Conservation (phyloP, 2,797 vertebrate species). For the Sebastes steindachneri region DNA sequence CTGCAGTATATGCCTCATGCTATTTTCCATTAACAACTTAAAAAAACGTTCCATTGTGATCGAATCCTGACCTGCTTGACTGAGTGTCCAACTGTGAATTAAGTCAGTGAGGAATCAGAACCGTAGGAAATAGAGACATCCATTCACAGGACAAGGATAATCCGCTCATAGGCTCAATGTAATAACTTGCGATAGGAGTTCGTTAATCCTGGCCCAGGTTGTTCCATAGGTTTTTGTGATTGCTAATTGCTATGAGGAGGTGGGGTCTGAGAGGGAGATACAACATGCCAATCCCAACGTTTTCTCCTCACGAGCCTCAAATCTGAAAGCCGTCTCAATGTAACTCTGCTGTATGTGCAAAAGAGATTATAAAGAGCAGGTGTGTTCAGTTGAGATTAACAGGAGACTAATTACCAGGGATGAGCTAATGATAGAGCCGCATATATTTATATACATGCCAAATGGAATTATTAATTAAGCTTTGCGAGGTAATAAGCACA, state of each 20-base stretch:
- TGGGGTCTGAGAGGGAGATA: slow-evolving; percentile 38
- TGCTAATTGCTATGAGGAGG: slow-evolving; percentile 75
- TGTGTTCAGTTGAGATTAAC: slow-evolving; percentile 65
- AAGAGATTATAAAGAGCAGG: slow-evolving; percentile 61
- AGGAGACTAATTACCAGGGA: slow-evolving; percentile 65
- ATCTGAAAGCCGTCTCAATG: slow-evolving; percentile 18
- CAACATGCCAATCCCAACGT: slow-evolving; percentile 47
- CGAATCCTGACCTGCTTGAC: slow-evolving; percentile 20
- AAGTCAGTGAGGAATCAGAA: slow-evolving; percentile 25
- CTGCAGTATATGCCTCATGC: neutral
- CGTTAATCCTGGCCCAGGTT: slow-evolving; percentile 76
- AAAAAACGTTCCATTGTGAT: slow-evolving; percentile 21
- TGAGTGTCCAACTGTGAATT: slow-evolving; percentile 28
- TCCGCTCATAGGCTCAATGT: slow-evolving; percentile 74
- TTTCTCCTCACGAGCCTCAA: slow-evolving; percentile 12
- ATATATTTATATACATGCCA: slow-evolving; percentile 51
- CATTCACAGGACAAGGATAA: slow-evolving; percentile 70
- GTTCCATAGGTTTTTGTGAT: slow-evolving; percentile 60
- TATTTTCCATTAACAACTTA: slow-evolving; percentile 26
- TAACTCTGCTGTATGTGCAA: slow-evolving; percentile 25
- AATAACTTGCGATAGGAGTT: slow-evolving; percentile 78
- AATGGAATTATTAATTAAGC: slow-evolving; percentile 57
- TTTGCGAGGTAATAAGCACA: slow-evolving; percentile 45
- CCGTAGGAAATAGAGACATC: slow-evolving; percentile 57
- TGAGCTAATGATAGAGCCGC: slow-evolving; percentile 53